phyloP scores from a whole-genome alignment of 2,797 vertebrate genomes.

The Urophycis tenuis region DNA sequence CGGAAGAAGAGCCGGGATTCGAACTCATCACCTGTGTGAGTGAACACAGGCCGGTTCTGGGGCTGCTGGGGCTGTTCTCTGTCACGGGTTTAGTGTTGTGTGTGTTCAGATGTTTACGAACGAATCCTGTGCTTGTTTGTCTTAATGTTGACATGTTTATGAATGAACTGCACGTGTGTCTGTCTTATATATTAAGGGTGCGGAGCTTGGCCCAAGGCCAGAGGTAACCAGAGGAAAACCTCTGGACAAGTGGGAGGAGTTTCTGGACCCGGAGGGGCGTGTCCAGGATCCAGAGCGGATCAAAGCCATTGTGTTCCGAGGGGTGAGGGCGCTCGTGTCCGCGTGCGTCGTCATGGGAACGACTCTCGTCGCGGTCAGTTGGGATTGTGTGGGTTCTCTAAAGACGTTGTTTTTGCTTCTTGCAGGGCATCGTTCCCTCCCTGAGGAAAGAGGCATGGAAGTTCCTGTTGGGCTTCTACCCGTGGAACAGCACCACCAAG shows the following conservation, averaged over 20 bases:
- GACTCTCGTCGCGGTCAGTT: not conserved
- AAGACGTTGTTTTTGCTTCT: not conserved
- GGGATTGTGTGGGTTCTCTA: not conserved
- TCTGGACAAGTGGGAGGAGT: slow-evolving; percentile 75
- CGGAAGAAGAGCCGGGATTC: slow-evolving; percentile 84
- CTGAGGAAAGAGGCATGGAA: slow-evolving; percentile 85
- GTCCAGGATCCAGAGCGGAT: slow-evolving; percentile 69
- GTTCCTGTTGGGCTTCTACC: slow-evolving; percentile 83
- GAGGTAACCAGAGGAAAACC: slow-evolving; percentile 69
- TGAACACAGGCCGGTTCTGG: slow-evolving; percentile 9
- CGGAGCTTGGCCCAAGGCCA: slow-evolving; percentile 78
- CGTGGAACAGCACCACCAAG: slow-evolving; percentile 76
- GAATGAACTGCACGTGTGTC: not conserved
- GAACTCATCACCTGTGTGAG: slow-evolving; percentile 90
- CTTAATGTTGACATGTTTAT: not conserved
- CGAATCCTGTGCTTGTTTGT: not conserved
- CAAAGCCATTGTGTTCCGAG: slow-evolving; percentile 80
- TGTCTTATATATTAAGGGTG: slow-evolving; percentile 56
- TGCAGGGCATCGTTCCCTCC: slow-evolving; percentile 73
- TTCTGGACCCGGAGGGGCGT: slow-evolving; percentile 76
- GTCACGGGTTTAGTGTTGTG: not conserved
- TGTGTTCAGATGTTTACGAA: not conserved
- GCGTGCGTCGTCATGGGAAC: not conserved
- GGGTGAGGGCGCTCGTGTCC: slow-evolving; percentile 66
- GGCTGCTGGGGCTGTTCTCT: not conserved